phyloP scores from a whole-genome alignment of 2,797 vertebrate species.

The Gymnocypris eckloni region DNA sequence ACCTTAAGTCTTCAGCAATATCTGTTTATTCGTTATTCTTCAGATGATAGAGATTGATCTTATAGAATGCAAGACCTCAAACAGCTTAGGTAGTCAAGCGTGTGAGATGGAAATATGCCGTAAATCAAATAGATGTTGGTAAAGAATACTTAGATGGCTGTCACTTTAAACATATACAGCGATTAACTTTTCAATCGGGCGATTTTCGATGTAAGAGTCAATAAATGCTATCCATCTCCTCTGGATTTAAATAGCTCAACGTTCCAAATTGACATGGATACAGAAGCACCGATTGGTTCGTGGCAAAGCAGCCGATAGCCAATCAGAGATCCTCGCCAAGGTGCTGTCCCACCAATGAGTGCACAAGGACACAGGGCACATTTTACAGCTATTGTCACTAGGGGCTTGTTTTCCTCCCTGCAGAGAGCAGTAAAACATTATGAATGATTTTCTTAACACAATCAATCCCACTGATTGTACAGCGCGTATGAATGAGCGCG shows the following conservation, averaged over 20 bases:
- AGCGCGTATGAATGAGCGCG: conserved; percentile 6
- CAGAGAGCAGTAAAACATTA: conserved; percentile 38
- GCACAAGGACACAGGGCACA: conserved; percentile 52
- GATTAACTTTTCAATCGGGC: neutral
- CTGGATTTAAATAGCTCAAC: conserved; percentile 61
- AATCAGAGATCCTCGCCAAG: conserved; percentile 68
- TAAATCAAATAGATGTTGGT: neutral
- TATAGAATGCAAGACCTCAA: neutral
- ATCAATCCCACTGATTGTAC: conserved; percentile 14
- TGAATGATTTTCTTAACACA: conserved; percentile 42
- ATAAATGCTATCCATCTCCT: neutral
- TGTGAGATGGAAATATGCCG: neutral
- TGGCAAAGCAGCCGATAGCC: conserved; percentile 61
- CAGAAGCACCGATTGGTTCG: conserved; percentile 73
- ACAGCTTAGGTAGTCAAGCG: neutral
- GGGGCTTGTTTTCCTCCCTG: conserved; percentile 41
- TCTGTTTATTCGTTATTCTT: neutral
- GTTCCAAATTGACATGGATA: conserved; percentile 72
- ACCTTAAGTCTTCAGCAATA: neutral
- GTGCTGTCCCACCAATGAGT: conserved; percentile 59
- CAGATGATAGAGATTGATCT: neutral
- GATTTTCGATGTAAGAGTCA: neutral
- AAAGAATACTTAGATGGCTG: neutral
- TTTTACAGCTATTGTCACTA: conserved; percentile 57
- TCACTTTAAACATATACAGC: neutral